Percentiles rank a stretch among this genome's conserved stretches.
These are phyloP conservation scores for Acanthosepion esculentum DNA, from an alignment of 2,888 invertebrate genomes.

Conservation along the genomic window DNA sequence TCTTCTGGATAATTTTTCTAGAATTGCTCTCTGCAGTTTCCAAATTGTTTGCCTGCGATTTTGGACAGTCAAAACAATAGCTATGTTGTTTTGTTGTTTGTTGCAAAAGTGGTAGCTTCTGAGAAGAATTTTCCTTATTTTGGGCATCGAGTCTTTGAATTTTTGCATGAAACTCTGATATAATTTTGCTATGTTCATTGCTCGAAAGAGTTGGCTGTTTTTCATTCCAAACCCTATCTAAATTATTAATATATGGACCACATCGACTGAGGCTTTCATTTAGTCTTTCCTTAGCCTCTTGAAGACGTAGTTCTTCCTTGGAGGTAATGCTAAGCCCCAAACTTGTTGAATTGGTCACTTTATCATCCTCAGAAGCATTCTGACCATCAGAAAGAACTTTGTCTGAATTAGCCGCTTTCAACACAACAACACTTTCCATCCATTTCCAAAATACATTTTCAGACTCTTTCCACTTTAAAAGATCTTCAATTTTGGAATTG, in stretches of 20 bases:
- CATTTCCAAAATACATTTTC: neutral
- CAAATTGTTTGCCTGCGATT: neutral
- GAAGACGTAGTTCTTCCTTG: neutral
- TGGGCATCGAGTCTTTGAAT: neutral
- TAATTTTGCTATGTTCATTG: neutral
- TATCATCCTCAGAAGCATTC: neutral
- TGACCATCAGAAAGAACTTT: neutral
- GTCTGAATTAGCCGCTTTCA: neutral
- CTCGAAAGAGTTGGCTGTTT: neutral
- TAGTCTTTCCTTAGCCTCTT: neutral
- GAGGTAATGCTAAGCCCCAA: neutral
- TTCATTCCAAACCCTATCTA: neutral
- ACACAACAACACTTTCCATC: neutral
- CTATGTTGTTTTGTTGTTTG: neutral
- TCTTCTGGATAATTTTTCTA: neutral
- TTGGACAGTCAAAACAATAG: neutral
- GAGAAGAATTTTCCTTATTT: neutral
- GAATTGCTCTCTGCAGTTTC: neutral
- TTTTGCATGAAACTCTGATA: neutral
- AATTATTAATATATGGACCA: neutral
- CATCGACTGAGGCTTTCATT: neutral
- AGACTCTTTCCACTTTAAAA: neutral
- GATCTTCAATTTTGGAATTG: neutral
- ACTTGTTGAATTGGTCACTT: neutral
- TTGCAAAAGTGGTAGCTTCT: neutral